Evolutionary conservation across 2,797 vertebrate genomes (phyloP), one percentile per base, ranked within the genome.

Genomic region (Eulemur albifrons): DNA sequence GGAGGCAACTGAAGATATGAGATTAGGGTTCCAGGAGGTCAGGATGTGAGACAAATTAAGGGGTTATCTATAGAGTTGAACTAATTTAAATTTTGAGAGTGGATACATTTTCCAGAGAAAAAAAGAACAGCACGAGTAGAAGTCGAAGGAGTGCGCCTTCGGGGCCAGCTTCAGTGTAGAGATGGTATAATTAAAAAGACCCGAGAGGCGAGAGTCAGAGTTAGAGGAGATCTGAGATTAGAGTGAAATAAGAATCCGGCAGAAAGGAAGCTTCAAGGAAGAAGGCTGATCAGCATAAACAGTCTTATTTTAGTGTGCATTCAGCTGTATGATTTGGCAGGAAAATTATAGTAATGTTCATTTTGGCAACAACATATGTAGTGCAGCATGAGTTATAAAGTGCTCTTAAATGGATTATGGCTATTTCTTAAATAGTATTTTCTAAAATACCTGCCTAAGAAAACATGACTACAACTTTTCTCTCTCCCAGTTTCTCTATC

Each of bases 371-470:
- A 81, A n/a, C 81, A 65, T 1, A 63, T 38, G 65, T 13, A 81
- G 76, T 87, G n/a, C 27, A 5, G 20, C n/a, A 2, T 85, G 90
- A 85, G 25, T 75, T 93, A 90, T 45, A 79, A 94, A 94, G 76
- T 97, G 92, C 67, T 92, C 92, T 88, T 75, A 97, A 92, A 72
- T 54, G 57, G 81, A 93, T 89, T 82, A 84, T 30, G 95, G 50
- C 20, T 85, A 87, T 91, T 92, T 57, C 84, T 92, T 92, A 87
- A 94, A 72, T 82, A 95, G 63, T 63, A 69, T 40, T 92, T 94
- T 95, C 84, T 77, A 72, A 84, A 90, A 90, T 27, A 89, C 13
- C 48, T 32, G 25, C 17, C 93, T 93, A 70, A 65, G 87, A 90
- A 96, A 94, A 93, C 82, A 52, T 84, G 80, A 88, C 63, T 82